Conservation (phyloP, 2,888 invertebrate genomes). For the Tuberolachnus salignus region DNA sequence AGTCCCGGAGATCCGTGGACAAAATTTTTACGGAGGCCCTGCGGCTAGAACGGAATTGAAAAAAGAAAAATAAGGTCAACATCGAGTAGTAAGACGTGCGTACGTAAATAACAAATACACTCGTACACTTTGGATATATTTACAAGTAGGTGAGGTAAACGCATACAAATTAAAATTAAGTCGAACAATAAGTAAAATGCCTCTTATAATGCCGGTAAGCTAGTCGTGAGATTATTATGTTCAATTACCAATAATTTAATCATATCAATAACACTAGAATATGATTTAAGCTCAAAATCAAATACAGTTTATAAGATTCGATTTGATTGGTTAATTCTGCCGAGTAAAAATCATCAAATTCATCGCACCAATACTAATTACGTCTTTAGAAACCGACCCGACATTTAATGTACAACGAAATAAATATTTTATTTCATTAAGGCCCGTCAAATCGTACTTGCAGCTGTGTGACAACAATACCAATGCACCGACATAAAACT, state of each 20-base stretch:
- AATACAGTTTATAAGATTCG: neutral
- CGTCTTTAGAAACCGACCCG: neutral
- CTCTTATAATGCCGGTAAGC: neutral
- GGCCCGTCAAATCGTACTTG: neutral
- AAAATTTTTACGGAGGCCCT: too few relatives aligned
- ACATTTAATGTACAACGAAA: neutral
- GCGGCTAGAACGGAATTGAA: too few relatives aligned
- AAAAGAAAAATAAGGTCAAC: too few relatives aligned
- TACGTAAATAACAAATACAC: too few relatives aligned
- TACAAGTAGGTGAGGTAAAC: too few relatives aligned
- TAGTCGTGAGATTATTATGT: neutral
- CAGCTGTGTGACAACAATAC: neutral
- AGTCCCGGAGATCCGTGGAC: too few relatives aligned
- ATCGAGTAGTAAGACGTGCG: too few relatives aligned
- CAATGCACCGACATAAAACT: neutral
- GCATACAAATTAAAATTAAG: too few relatives aligned
- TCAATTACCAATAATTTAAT: constrained; percentile 10
- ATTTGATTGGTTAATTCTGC: neutral
- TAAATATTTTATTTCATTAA: neutral
- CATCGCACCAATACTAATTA: neutral
- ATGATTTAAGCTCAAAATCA: neutral
- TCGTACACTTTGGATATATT: too few relatives aligned
- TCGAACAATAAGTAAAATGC: neutral
- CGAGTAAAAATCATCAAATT: neutral
- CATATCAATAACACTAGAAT: neutral